Base-by-base conservation (phyloP, 1,140 invertebrate genomes). In the Sycophila sp. region DNA sequence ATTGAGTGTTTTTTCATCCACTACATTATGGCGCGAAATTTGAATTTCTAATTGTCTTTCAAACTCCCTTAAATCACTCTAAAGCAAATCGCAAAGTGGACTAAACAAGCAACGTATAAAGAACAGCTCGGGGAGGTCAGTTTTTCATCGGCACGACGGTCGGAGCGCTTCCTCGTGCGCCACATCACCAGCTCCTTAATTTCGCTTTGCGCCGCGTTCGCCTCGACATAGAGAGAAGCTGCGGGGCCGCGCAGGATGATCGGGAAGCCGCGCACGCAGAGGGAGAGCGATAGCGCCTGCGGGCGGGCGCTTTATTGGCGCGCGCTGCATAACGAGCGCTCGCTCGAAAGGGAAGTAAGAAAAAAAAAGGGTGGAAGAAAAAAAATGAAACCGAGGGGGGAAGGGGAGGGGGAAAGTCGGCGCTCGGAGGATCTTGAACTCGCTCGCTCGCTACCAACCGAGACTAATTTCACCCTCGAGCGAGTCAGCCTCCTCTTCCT, bases 401-500 rank as follows among this genome's bases (percentile, higher is more conserved):
- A 53, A 13, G 28, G 49, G 28, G 49, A 53, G 26, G 28, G 49
- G n/a, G 49, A 53, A 15, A 53, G 22, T 15, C 49, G 22, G 49
- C 49, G 22, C 24, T 53, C 26, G 26, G 49, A 53, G 49, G 49
- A 53, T 53, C 49, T 53, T 53, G 49, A 53, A 53, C 49, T 53
- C 49, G 49, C n/a, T 26, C 22, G 15, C 49, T 26, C n/a, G 28
- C n/a, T n/a, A 26, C 17, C 42, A 17, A 24, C 24, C 49, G 49
- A 19, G 49, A 53, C 49, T 53, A 53, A 53, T 53, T 53, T 53
- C 49, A 53, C 49, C 49, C 49, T 53, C 49, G 26, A 53, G 49
- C n/a, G n/a, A n/a, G n/a, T n/a, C 49, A 30, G 26, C 49, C 28
- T 53, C 49, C 28, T 53, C 26, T 53, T 28, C 49, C 15, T 53